Percentiles rank a stretch among this genome's conserved stretches.
phyloP scores from a whole-genome alignment of 2,797 vertebrate species.

The Coregonus sp. region DNA sequence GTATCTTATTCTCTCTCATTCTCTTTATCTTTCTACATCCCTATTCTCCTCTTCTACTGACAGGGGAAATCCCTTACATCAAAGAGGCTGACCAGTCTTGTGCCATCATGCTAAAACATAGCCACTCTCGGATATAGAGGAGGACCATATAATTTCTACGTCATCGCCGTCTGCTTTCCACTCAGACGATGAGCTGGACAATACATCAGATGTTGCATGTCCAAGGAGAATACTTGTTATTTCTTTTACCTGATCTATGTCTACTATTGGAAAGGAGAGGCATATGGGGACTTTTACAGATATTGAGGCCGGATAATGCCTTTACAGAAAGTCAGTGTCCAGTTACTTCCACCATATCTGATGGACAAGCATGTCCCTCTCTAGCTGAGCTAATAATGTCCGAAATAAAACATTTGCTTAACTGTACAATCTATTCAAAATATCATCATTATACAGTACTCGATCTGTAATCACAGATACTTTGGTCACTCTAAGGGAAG shows the following conservation, averaged over 20 bases:
- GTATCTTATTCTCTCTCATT: slow-evolving; percentile 5
- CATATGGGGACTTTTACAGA: slow-evolving; percentile 54
- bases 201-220: slow-evolving; percentile 92
- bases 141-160: slow-evolving; percentile 63
- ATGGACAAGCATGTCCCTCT: slow-evolving; percentile 60
- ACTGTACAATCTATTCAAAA: slow-evolving; percentile 59
- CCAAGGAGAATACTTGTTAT: slow-evolving; percentile 79
- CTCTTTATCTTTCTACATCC: slow-evolving; percentile 1
- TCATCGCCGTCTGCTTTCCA: slow-evolving; percentile 59
- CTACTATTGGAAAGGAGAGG: slow-evolving; percentile 57
- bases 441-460: slow-evolving; percentile 62
- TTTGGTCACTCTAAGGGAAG: slow-evolving; percentile 72
- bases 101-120: slow-evolving; percentile 89
- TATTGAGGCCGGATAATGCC: slow-evolving; percentile 46
- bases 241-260: slow-evolving; percentile 72
- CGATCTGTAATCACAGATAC: slow-evolving; percentile 68
- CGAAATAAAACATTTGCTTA: slow-evolving; percentile 36
- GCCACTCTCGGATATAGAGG: slow-evolving; percentile 62
- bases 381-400: slow-evolving; percentile 75
- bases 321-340: slow-evolving; percentile 40
- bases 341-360: slow-evolving; percentile 55
- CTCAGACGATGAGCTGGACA: slow-evolving; percentile 50
- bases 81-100: slow-evolving; percentile 88
- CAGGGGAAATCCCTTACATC: slow-evolving; percentile 87
- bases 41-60: slow-evolving; percentile 60